Evolutionary conservation across 53 echinoderm and acorn worm genomes (phyloP).

Genomic region (Arbacia lixula): DNA sequence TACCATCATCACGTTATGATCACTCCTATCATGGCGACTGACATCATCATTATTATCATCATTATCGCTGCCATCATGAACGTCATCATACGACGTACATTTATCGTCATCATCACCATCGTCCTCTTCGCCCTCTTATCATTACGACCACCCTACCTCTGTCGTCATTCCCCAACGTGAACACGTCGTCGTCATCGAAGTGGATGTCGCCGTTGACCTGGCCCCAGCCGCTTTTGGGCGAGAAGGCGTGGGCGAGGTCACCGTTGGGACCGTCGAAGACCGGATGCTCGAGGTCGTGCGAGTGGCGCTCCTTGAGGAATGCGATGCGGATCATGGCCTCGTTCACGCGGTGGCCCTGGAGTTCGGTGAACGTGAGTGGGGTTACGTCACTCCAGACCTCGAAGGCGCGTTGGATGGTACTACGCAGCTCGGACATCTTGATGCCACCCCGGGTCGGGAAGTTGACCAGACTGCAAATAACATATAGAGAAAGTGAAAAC

Average conservation of each 20-base stretch:
- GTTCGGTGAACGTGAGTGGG: conserved; percentile 74
- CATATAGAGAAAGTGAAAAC: background rate
- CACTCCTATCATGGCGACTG: background rate
- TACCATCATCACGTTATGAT: background rate
- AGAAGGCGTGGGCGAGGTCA: conserved; percentile 94
- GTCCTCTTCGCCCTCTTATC: background rate
- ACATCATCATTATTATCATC: background rate
- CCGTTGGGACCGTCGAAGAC: conserved; percentile 89
- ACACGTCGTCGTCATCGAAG: conserved; percentile 90
- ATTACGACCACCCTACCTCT: too few species aligned
- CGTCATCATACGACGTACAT: background rate
- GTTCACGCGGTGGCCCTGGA: conserved; percentile 57
- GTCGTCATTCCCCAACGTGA: conserved; percentile 68
- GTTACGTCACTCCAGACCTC: conserved; percentile 81
- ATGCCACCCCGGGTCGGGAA: conserved; percentile 45
- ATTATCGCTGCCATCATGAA: conserved; percentile 10
- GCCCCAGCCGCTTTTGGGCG: conserved; percentile 90
- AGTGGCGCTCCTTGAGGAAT: conserved; percentile 79
- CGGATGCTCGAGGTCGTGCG: conserved; percentile 82
- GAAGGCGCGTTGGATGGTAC: conserved; percentile 75
- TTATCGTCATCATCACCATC: conserved; percentile 34
- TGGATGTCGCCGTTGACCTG: conserved; percentile 95
- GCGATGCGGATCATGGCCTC: conserved; percentile 74
- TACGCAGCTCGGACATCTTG: conserved; percentile 22
- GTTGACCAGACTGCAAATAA: conserved; percentile 13